A percentile compares a stretch with the other conserved stretches of the same genome.
Conservation (phyloP, 2,797 vertebrate genomes). For the Pelodytes ibericus region DNA sequence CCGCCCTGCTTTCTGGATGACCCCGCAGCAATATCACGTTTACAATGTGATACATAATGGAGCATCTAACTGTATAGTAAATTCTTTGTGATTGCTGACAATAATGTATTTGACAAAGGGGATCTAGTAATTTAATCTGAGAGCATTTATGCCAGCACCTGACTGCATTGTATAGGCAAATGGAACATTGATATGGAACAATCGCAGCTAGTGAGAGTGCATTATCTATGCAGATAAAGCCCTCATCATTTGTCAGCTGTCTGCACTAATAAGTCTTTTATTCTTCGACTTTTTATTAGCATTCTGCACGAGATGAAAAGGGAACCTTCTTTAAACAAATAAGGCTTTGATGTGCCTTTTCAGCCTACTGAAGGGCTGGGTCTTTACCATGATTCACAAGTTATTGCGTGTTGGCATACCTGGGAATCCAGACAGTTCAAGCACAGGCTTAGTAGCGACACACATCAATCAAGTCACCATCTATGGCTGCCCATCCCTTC, state of each 20-base stretch:
- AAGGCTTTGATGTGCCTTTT: constrained; percentile 50
- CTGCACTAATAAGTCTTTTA: constrained; percentile 50
- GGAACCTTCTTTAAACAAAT: constrained; percentile 50
- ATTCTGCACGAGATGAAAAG: constrained; percentile 54
- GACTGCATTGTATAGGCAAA: constrained; percentile 52
- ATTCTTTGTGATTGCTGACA: constrained; percentile 47
- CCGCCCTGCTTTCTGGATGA: constrained; percentile 42
- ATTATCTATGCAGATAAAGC: constrained; percentile 54
- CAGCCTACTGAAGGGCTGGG: constrained; percentile 41
- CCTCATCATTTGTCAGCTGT: constrained; percentile 55
- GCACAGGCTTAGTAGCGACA: constrained; percentile 1
- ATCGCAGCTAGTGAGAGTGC: constrained; percentile 50
- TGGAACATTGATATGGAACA: constrained; percentile 46
- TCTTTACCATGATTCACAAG: constrained; percentile 34
- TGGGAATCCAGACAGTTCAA: constrained; percentile 39
- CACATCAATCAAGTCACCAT: constrained; percentile 37
- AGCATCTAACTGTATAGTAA: constrained; percentile 37
- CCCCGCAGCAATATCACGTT: constrained; percentile 21
- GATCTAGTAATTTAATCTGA: constrained; percentile 44
- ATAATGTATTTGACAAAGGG: constrained; percentile 41
- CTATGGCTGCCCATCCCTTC: constrained; percentile 35
- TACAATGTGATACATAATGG: constrained; percentile 41
- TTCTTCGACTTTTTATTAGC: constrained; percentile 55
- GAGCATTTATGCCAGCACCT: constrained; percentile 51
- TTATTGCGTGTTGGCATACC: constrained; percentile 45